Base-by-base conservation (phyloP, 64 coral and sea anemone genomes). In the Hydrozoanthus tunicans region DNA sequence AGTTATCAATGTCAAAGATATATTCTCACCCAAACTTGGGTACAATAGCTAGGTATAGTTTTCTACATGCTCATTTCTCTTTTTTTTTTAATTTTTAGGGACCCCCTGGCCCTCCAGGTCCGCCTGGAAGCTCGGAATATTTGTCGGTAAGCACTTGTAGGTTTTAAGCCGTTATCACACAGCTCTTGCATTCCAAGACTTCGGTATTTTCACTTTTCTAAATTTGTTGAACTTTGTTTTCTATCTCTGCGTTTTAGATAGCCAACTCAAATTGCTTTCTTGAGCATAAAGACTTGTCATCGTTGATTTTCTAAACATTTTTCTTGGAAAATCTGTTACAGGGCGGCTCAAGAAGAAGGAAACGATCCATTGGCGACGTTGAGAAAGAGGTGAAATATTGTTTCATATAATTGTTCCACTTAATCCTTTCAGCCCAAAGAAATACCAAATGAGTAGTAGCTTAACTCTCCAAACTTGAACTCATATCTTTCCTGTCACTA, bases 281-380 rank as follows among this genome's bases (percentile, higher is more conserved):
- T 78, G 52, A 55, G 10, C 32, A 78, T 5, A 56, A 78, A 78
- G 2, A 4, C 6, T 59, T 80, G 9, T 6, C 17, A 57, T 13
- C 5, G 17, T 72, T 86, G 12, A 57, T 4, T 86, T 9, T 24
- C 1, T 4, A 3, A 51, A 11, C 14, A 6, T 59, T 51, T 5
- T 60, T 32, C 51, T 15, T 88, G 43, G 59, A 24, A 9, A 76
- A 43, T 53, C 13, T 8, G 6, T 75, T 74, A 67, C 81, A 12
- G 7, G 32, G 59, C 67, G 81, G 15, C 54, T 57, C 6, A 56
- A 9, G 23, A 9, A 88, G 84, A 51, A 73, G 26, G 23, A 88
- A 88, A 73, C 84, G 84, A 88, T 88, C 84, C 3, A 59, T 88
- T 55, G 84, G 67, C 24, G 54, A 88, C 27, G 65, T 82, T 61